These are phyloP conservation scores for Hirudinaria manillensis DNA, from an alignment of 2,888 invertebrate genomes.

Conservation along the genomic window DNA sequence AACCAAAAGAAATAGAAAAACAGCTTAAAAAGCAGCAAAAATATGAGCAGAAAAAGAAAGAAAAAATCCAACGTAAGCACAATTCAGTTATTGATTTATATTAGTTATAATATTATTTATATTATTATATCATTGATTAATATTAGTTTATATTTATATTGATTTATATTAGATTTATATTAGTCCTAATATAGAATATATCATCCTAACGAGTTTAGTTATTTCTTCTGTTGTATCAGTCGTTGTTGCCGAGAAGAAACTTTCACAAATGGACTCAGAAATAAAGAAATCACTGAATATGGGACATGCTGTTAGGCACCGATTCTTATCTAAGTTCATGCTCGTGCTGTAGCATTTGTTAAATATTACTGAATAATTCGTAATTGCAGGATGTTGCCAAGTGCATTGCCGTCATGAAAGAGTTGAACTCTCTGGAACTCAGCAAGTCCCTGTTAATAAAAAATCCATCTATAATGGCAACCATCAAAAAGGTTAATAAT, in stretches of 20 bases:
- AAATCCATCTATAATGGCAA: conserved; percentile 53
- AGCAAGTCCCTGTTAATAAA: conserved; percentile 50
- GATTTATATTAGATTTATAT: no score
- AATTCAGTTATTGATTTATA: background rate
- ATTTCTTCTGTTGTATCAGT: background rate
- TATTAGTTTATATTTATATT: no score
- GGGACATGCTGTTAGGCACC: conserved; percentile 42
- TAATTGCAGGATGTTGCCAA: conserved; percentile 50
- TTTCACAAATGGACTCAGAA: conserved; percentile 69
- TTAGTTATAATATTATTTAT: background rate
- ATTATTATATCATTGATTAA: background rate
- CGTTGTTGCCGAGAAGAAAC: conserved; percentile 31
- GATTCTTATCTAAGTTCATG: background rate
- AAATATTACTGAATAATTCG: background rate
- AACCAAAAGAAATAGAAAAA: conserved; percentile 44
- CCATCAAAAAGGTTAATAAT: conserved; percentile 51
- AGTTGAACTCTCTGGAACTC: conserved; percentile 49
- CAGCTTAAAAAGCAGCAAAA: conserved; percentile 49
- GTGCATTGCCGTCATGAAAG: conserved; percentile 52
- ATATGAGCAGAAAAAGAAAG: conserved; percentile 49
- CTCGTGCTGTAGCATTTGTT: background rate
- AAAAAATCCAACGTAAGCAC: conserved; percentile 40
- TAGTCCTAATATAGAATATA: no score
- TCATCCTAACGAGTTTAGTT: no score
- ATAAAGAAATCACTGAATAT: conserved; percentile 54